These are phyloP conservation scores for Epinephelus coioides DNA, from an alignment of 2,797 vertebrate species.

Conservation along the genomic window DNA sequence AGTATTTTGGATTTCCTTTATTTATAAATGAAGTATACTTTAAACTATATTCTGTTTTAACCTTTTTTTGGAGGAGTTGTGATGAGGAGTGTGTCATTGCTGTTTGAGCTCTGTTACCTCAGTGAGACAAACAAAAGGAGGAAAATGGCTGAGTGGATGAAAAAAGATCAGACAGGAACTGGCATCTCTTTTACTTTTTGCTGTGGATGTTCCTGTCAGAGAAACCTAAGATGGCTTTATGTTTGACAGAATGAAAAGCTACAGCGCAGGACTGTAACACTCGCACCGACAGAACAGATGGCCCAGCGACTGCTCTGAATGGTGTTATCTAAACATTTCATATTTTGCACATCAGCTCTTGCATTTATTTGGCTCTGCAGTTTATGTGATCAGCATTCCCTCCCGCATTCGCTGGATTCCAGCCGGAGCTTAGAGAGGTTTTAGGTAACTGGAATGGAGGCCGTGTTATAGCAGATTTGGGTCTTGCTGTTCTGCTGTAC, in stretches of 20 bases:
- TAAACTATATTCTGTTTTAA: neutral
- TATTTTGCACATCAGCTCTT: conserved; percentile 27
- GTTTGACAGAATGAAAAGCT: neutral
- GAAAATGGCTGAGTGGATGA: no score
- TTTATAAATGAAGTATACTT: neutral
- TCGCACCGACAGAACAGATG: conserved; percentile 12
- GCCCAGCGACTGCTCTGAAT: neutral
- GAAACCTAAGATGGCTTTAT: conserved; percentile 6
- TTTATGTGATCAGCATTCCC: conserved; percentile 27
- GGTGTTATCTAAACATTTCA: conserved; percentile 34
- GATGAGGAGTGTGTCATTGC: neutral
- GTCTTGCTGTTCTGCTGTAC: neutral
- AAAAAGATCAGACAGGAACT: neutral
- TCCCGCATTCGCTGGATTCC: conserved; percentile 44
- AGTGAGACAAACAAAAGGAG: neutral
- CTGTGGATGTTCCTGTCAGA: neutral
- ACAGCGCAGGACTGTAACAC: no score
- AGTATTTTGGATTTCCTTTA: neutral
- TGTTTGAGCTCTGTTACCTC: neutral
- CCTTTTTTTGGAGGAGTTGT: neutral
- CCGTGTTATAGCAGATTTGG: neutral
- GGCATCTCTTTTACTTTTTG: neutral
- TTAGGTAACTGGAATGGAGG: conserved; percentile 10
- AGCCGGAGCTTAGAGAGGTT: conserved; percentile 19
- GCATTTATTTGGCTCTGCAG: conserved; percentile 30